Evolutionary conservation across 2,797 vertebrate species (phyloP).

Genomic region (Falco berigora): DNA sequence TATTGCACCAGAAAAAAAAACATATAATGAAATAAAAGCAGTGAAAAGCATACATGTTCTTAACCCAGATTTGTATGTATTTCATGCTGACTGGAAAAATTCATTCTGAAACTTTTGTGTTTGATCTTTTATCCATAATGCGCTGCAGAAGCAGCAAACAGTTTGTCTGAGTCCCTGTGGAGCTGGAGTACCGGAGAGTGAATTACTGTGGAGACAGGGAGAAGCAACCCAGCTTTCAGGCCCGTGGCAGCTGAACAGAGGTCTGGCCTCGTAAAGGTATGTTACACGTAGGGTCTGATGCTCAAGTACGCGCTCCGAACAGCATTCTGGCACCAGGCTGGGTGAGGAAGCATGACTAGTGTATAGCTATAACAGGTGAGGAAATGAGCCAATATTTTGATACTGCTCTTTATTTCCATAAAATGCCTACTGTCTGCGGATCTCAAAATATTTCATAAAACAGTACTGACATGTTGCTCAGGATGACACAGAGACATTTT

Average conservation of each 20-base stretch:
- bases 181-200: background rate
- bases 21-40: background rate
- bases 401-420: background rate
- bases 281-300: background rate
- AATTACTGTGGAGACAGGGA: background rate
- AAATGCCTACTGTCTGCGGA: background rate
- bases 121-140: background rate
- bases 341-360: background rate
- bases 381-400: background rate
- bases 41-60: background rate
- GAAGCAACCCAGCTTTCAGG: background rate
- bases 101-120: background rate
- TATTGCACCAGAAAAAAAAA: background rate
- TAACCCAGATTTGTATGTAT: background rate
- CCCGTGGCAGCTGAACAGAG: background rate
- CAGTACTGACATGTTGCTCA: background rate
- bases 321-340: background rate
- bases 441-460: background rate
- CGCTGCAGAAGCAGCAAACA: background rate
- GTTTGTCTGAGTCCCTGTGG: background rate
- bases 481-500: background rate
- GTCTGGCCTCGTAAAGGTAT: background rate
- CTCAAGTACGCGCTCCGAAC: accelerated
- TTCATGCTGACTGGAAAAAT: background rate
- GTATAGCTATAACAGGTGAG: background rate